Evolutionary conservation across 1,140 invertebrate genomes (phyloP), one percentile per base, ranked within the genome.

Genomic region (Coelopa frigida): DNA sequence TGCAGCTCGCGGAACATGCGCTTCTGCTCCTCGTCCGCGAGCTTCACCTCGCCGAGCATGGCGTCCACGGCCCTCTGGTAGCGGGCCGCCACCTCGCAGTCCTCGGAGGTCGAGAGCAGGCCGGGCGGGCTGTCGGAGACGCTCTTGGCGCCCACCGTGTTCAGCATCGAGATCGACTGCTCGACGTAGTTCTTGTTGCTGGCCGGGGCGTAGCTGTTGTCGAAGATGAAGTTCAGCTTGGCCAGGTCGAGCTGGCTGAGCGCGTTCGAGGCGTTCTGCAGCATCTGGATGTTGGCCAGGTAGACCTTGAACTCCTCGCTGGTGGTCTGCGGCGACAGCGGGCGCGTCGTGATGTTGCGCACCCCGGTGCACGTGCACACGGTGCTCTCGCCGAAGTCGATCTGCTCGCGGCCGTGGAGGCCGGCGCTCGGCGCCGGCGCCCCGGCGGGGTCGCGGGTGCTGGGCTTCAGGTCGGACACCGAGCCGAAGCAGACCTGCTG

Each of bases 1-100:
- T 94, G 88, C 15, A 94, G 63, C 57, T 82, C 84, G 20, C 81
- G 74, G 39, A 94, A 73, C 51, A 91, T 78, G 33, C 75, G 73
- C 48, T 87, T 78, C 54, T 87, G 75, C 49, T 77, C 76, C 46
- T 73, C 70, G 8, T 58, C 61, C 22, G 58, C 52, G 23, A 56
- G 45, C 8, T 53, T 48, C 12, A 47, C 7, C 1, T 38, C 24
- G 36, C 29, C 7, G 0, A 59, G 52, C 14, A 51, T 23, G 12
- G 37, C n/a, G 7, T 56, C 40, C 0, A 67, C 58, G 15, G 61
- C 57, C 4, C 48, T 14, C 32, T 58, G 47, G 32, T 66, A 66
- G 14, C 52, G 49, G 24, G 56, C 50, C 5, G 56, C 27, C 20
- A 67, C 39, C 48, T 66, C 63, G 17, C 58, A 60, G 21, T 64